Evolutionary conservation across 2,888 invertebrate species (phyloP).

Genomic region (Orthosia gothica): DNA sequence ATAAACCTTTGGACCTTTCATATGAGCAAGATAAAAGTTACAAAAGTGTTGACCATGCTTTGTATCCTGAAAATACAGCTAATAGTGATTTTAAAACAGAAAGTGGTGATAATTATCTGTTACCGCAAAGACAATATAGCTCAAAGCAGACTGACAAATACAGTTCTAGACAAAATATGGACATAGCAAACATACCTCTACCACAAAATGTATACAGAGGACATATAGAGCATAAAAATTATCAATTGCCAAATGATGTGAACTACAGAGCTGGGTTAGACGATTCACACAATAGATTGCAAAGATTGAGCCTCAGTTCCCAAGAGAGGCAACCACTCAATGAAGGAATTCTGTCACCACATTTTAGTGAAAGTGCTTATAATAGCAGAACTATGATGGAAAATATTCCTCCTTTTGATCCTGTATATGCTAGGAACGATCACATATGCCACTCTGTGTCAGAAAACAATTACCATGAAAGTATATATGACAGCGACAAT

Average conservation of each 20-base stretch:
- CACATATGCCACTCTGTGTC: constrained; percentile 80
- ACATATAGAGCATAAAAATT: constrained; percentile 81
- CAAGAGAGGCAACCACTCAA: constrained; percentile 85
- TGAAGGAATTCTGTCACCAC: constrained; percentile 81
- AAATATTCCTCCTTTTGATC: constrained; percentile 81
- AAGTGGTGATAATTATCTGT: constrained; percentile 78
- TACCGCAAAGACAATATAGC: constrained; percentile 78
- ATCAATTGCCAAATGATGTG: constrained; percentile 79
- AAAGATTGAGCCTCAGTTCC: constrained; percentile 85
- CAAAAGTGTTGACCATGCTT: constrained; percentile 89
- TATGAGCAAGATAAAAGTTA: constrained; percentile 89
- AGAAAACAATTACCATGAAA: constrained; percentile 85
- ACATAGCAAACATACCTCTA: constrained; percentile 77
- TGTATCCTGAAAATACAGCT: constrained; percentile 85
- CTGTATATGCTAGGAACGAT: constrained; percentile 83
- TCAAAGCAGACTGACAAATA: constrained; percentile 84
- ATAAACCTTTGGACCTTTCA: constrained; percentile 87
- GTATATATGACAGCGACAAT: constrained; percentile 83
- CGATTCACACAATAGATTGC: constrained; percentile 82
- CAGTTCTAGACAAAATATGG: constrained; percentile 83
- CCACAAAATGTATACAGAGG: constrained; percentile 79
- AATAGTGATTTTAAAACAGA: constrained; percentile 81
- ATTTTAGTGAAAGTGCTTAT: constrained; percentile 82
- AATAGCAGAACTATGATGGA: constrained; percentile 79
- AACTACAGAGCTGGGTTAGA: constrained; percentile 82